A percentile compares a stretch with the other conserved stretches of the same genome.
phyloP scores from a whole-genome alignment of 2,888 invertebrate genomes.

The Drosophila falleni region DNA sequence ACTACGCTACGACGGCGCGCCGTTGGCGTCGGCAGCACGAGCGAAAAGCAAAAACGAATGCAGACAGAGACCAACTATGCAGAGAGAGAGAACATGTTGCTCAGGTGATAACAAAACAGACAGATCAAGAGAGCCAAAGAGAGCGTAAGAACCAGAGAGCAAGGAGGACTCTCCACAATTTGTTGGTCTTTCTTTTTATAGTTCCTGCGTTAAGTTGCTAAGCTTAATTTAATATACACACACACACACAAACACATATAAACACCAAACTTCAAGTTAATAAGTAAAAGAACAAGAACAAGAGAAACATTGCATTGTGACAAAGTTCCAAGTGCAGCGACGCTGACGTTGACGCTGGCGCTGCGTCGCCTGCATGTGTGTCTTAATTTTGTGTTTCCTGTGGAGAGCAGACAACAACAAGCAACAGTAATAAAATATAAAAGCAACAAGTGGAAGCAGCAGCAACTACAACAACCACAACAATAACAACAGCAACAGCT shows the following conservation, averaged over 20 bases:
- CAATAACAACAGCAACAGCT: slow-evolving; percentile 32
- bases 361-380: slow-evolving; percentile 64
- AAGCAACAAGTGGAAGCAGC: slow-evolving; percentile 51
- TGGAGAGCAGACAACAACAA: slow-evolving; percentile 52
- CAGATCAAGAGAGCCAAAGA: slow-evolving; percentile 10
- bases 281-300: slow-evolving; percentile 39
- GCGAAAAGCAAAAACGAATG: slow-evolving; percentile 42
- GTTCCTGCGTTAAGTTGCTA: slow-evolving; percentile 44
- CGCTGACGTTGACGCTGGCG: slow-evolving; percentile 33
- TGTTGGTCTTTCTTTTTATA: slow-evolving; percentile 41
- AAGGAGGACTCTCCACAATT: slow-evolving; percentile 32
- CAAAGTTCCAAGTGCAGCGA: slow-evolving; percentile 66
- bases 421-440: slow-evolving; percentile 36
- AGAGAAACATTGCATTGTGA: slow-evolving; percentile 42
- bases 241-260: slow-evolving; percentile 18
- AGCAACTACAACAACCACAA: neutral
- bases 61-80: slow-evolving; percentile 65
- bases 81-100: slow-evolving; percentile 23
- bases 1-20: slow-evolving; percentile 71
- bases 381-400: slow-evolving; percentile 77
- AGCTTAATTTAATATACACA: slow-evolving; percentile 42
- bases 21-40: slow-evolving; percentile 14
- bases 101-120: slow-evolving; percentile 71
- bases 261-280: slow-evolving; percentile 26
- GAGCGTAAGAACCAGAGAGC: slow-evolving; percentile 11